Base-by-base conservation (phyloP, 1,140 invertebrate species). In the Pissodes strobi region DNA sequence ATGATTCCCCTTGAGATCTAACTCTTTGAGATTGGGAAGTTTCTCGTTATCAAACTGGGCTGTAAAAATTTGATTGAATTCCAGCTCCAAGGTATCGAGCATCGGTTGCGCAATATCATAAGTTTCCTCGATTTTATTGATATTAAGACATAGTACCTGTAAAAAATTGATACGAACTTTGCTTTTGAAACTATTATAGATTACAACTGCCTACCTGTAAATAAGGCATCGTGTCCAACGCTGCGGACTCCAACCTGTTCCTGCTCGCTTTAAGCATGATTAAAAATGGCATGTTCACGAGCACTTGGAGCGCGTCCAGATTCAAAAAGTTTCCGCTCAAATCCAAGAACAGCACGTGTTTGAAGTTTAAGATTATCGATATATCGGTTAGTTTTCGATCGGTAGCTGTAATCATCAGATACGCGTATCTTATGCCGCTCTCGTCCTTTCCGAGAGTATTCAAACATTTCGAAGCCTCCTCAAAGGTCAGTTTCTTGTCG, bases 261-360 rank as follows among this genome's bases (percentile, higher is more conserved):
- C 79, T 74, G 51, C 83, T 80, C 0, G 81, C 83, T 30, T 82
- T 81, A 18, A 85, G 76, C 10, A 82, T 71, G 1, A 84, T 68
- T 10, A 84, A 67, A 68, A 76, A 83, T 0, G 82, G 82, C 66
- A 85, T 72, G 27, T 77, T 71, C 0, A 78, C 73, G 6, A 84
- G 56, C 5, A 75, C 75, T 74, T 83, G 79, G 9, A 85, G 57
- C 13, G 74, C 77, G 0, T 79, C 70, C 18, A 79, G 57, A n/a
- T 73, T 79, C 13, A 85, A 71, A 18, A 72, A 74, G 67, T 85
- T 85, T 9, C 80, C 76, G 12, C 81, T 82, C 2, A 85, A 74
- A 58, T 85, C 80, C 0, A 85, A 69, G 48, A 82, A 85, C 58
- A 82, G 78, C 10, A 85, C 70, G 63, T 85, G 79, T 59, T 80